phyloP scores from a whole-genome alignment of 2,797 vertebrate genomes.

The Alosa sapidissima region DNA sequence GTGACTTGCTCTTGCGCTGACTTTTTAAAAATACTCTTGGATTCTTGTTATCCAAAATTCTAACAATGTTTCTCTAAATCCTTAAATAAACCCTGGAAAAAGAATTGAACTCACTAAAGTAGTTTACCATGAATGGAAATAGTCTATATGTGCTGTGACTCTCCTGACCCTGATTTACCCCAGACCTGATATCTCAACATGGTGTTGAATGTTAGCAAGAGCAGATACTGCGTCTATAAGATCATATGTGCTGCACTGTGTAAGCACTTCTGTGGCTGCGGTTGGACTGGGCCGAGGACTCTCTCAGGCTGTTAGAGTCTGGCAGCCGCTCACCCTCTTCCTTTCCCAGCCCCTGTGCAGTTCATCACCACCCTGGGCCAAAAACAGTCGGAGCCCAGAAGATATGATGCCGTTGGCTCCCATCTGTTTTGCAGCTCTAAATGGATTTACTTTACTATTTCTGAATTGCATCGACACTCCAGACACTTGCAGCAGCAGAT shows the following conservation, averaged over 20 bases:
- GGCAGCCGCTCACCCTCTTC: neutral
- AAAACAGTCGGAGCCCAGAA: neutral
- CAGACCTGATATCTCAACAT: neutral
- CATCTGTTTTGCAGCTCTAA: neutral
- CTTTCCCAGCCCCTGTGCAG: conserved; percentile 6
- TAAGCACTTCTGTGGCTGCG: neutral
- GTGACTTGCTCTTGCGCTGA: neutral
- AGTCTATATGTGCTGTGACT: neutral
- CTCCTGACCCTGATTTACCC: neutral
- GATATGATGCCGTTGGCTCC: neutral
- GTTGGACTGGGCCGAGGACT: neutral
- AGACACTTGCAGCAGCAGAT: neutral
- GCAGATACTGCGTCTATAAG: neutral
- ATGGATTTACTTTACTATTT: conserved; percentile 1
- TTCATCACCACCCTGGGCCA: neutral
- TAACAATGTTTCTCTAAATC: conserved; percentile 5
- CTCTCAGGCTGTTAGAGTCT: neutral
- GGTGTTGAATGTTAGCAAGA: conserved; percentile 6
- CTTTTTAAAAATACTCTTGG: conserved; percentile 5
- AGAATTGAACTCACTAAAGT: neutral
- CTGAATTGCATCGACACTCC: neutral
- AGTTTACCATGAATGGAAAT: conserved; percentile 16
- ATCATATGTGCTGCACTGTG: neutral
- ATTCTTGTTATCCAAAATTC: conserved; percentile 5
- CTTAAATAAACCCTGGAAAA: neutral